Percentiles rank a stretch among this genome's conserved stretches.
Evolutionary conservation across 2,113 vertebrate species (phyloP).

Genomic region (Pygathrix nemaeus): DNA sequence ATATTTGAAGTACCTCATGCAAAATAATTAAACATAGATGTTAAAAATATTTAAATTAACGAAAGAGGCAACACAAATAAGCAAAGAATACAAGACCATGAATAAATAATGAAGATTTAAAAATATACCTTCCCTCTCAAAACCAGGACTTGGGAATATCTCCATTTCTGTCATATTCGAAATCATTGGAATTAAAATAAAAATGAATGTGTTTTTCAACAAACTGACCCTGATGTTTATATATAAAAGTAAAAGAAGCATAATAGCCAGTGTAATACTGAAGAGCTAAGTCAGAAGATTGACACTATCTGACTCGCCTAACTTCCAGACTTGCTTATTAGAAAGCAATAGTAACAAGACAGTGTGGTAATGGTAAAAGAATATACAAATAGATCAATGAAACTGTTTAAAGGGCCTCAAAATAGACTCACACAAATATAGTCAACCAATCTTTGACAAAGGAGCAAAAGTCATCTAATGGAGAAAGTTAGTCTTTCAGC

Average conservation of each 20-base stretch:
- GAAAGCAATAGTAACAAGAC: background rate
- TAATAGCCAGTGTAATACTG: background rate
- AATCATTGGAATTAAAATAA: background rate
- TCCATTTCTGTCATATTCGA: background rate
- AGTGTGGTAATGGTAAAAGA: background rate
- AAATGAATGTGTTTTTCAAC: background rate
- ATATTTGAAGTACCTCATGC: background rate
- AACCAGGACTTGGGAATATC: background rate
- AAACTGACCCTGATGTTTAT: background rate
- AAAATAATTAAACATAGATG: background rate
- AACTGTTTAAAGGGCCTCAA: background rate
- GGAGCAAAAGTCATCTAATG: background rate
- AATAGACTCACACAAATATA: background rate
- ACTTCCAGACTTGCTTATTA: background rate
- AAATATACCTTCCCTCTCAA: background rate
- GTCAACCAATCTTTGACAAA: background rate
- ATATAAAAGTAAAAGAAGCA: background rate
- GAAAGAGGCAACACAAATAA: background rate
- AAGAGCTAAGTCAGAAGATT: background rate
- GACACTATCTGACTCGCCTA: background rate
- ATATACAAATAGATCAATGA: background rate
- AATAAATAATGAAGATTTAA: background rate
- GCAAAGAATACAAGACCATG: background rate
- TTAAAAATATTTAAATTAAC: slow-evolving; percentile 1
- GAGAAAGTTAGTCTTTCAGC: background rate